These are phyloP conservation scores for Bucco capensis DNA, from an alignment of 2,113 vertebrate genomes.

Conservation along the genomic window DNA sequence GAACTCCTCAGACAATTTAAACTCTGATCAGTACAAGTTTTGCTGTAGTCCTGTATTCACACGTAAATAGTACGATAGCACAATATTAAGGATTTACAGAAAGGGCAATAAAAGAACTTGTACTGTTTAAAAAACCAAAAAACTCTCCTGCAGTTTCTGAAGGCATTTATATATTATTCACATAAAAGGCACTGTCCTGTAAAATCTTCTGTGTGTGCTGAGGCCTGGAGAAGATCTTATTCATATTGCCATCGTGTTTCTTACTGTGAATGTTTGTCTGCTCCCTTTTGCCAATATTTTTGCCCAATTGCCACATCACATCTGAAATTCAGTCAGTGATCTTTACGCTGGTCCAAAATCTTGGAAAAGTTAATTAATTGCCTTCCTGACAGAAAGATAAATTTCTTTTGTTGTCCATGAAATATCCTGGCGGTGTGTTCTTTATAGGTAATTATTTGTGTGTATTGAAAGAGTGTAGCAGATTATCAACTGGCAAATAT, in stretches of 20 bases:
- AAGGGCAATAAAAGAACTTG: not conserved
- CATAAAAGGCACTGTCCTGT: not conserved
- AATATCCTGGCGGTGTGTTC: not conserved
- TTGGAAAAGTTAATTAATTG: not conserved
- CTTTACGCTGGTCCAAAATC: not conserved
- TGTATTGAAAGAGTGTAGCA: not conserved
- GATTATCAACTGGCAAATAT: not conserved
- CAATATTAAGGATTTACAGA: not conserved
- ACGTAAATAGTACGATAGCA: slow-evolving; percentile 26
- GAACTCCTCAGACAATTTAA: slow-evolving; percentile 68
- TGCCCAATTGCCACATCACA: not conserved
- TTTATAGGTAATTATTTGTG: not conserved
- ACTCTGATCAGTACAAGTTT: slow-evolving; percentile 65
- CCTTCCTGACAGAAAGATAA: not conserved
- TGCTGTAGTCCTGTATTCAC: slow-evolving; percentile 51
- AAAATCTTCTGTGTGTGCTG: not conserved
- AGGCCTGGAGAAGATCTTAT: not conserved
- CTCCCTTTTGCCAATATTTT: not conserved
- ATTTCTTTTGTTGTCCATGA: not conserved
- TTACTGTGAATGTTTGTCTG: not conserved
- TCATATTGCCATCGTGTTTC: not conserved
- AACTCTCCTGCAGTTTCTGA: not conserved
- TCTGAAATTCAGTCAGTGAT: not conserved
- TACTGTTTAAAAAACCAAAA: not conserved
- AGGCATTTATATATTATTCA: not conserved